Evolutionary conservation across 2,888 invertebrate genomes (phyloP).

Genomic region (Slavum lentiscoides): DNA sequence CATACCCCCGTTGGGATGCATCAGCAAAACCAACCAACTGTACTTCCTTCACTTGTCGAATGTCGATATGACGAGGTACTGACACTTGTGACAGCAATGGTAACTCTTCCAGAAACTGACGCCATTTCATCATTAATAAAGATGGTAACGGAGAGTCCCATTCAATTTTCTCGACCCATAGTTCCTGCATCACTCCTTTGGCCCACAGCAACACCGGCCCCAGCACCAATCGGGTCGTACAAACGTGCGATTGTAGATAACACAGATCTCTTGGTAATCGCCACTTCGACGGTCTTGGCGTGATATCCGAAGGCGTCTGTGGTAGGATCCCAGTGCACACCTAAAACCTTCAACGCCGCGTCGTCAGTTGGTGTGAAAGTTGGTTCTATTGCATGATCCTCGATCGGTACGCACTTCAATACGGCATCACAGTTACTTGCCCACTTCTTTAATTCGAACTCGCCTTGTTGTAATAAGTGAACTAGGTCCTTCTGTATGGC

Average conservation of each 20-base stretch:
- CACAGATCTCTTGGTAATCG: not conserved
- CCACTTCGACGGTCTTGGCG: not conserved
- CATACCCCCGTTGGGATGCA: not conserved
- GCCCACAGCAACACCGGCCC: constrained; percentile 10
- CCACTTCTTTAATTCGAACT: not conserved
- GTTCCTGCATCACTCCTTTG: constrained; percentile 9
- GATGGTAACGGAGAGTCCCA: constrained; percentile 4
- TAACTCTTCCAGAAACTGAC: not conserved
- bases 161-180: not conserved
- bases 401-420: constrained; percentile 21
- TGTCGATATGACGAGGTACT: constrained; percentile 19
- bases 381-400: constrained; percentile 45
- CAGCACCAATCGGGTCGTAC: constrained; percentile 10
- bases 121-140: not conserved
- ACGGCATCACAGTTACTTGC: constrained; percentile 8
- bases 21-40: constrained; percentile 9
- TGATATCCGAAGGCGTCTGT: constrained; percentile 54
- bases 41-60: not conserved
- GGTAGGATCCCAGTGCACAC: constrained; percentile 54
- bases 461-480: not conserved
- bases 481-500: not conserved
- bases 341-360: constrained; percentile 54
- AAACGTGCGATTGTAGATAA: constrained; percentile 13
- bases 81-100: not conserved
- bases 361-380: constrained; percentile 35